Percentiles rank a stretch among this genome's conserved stretches.
phyloP scores from a whole-genome alignment of 2,888 invertebrate species.

The Julus scandinavius region DNA sequence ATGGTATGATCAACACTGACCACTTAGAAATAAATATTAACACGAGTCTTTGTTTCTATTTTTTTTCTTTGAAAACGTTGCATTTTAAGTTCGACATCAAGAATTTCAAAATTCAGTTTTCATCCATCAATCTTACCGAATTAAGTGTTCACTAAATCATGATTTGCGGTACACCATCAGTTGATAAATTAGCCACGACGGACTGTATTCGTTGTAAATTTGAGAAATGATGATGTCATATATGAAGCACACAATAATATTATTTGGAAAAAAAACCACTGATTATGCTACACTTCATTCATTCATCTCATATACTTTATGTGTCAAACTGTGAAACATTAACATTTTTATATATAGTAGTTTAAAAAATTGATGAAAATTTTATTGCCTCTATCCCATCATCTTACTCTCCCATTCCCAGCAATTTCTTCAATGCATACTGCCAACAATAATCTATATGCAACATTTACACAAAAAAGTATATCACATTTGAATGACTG shows the following conservation, averaged over 20 bases:
- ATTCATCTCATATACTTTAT: constrained; percentile 27
- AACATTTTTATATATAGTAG: neutral
- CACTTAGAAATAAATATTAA: neutral
- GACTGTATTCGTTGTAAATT: constrained; percentile 1
- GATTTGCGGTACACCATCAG: neutral
- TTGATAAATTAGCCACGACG: neutral
- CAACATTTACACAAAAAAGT: neutral
- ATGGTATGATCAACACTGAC: too few species aligned
- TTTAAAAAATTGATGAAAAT: neutral
- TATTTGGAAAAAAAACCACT: neutral
- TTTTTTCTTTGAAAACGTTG: neutral
- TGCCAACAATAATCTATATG: neutral
- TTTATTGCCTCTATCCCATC: constrained; percentile 32
- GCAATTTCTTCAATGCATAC: constrained; percentile 14
- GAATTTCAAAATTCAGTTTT: neutral
- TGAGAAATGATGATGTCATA: constrained; percentile 2
- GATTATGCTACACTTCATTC: neutral
- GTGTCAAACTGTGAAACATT: neutral
- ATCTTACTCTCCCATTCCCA: neutral
- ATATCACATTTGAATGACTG: neutral
- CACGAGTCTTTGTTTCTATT: neutral
- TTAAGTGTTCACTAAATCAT: neutral
- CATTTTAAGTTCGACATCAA: too few species aligned
- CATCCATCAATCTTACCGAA: neutral
- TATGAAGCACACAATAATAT: neutral